Base-by-base conservation (phyloP, 2,888 invertebrate genomes). In the Sinelater perroti region DNA sequence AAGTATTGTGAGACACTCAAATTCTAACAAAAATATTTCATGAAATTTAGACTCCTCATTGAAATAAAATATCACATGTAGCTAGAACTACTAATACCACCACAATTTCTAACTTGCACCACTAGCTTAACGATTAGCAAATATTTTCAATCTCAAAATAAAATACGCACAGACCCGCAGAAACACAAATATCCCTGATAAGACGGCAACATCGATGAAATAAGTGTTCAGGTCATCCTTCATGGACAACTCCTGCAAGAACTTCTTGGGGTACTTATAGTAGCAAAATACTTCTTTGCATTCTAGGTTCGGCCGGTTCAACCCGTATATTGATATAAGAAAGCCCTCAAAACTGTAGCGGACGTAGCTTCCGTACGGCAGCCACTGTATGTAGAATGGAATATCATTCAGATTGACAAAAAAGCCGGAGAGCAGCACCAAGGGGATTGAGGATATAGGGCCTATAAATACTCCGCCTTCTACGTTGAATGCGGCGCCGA, bases 261-360 rank as follows among this genome's bases (percentile, higher is more conserved):
- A 92, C 72, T 90, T 88, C 66, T 85, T 84, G 3, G 93, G 92
- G 70, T 87, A 86, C 67, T 89, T 87, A 78, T 88, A 93, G 71
- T 92, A 91, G 79, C 94, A 94, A 77, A 91, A 94, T 4, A 86
- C 85, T 69, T 89, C 87, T 28, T 87, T 87, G 78, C 97, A 97
- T 66, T 89, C 84, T 52, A 97, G 80, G 69, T 90, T 89, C 61
- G 87, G 88, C 46, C 97, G 83, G 64, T 89, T 87, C 75, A 89
- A 87, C 13, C 95, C 95, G 75, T 96, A 97, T n/a, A 96, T 90
- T 2, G 94, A 87, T 35, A 94, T 85, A 85, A 97, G 90, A 40
- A 91, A 88, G 3, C 95, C 96, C 80, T 97, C 96, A 78, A 96
- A 95, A 21, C 94, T 92, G 74, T 95, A 96, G 54, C 91, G 85